phyloP scores from a whole-genome alignment of 2,797 vertebrate species.

The Sciurus vulgaris region DNA sequence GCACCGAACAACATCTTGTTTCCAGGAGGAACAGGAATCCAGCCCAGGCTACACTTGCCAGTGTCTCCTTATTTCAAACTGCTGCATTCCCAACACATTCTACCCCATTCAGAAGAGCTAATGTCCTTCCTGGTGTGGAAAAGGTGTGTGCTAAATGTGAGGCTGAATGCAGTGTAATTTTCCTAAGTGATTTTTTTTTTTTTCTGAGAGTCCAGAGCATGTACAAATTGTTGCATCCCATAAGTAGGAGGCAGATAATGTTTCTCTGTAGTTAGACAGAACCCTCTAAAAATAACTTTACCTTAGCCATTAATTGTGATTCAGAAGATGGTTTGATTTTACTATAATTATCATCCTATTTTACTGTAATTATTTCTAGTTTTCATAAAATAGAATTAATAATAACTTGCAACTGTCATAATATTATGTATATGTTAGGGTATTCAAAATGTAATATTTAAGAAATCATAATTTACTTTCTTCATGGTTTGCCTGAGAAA shows the following conservation, averaged over 20 bases:
- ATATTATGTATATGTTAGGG: background rate
- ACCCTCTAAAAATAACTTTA: background rate
- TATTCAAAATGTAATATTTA: background rate
- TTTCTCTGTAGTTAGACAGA: background rate
- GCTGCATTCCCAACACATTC: background rate
- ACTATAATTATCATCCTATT: background rate
- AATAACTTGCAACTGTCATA: background rate
- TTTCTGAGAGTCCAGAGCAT: background rate
- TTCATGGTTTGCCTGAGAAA: background rate
- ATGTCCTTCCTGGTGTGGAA: background rate
- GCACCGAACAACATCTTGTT: background rate
- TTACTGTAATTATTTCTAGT: background rate
- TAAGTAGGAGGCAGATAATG: background rate
- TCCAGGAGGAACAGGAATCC: background rate
- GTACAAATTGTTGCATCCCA: background rate
- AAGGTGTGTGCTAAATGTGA: background rate
- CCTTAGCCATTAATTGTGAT: background rate
- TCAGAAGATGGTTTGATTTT: background rate
- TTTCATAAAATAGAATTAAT: slow-evolving; percentile 41
- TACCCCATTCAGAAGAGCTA: background rate
- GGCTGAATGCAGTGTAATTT: background rate
- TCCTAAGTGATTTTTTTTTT: background rate
- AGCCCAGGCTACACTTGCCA: background rate
- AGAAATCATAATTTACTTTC: background rate
- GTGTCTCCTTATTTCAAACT: background rate